These are phyloP conservation scores for Eptesicus fuscus DNA, from an alignment of 2,113 vertebrate genomes.

Conservation along the genomic window DNA sequence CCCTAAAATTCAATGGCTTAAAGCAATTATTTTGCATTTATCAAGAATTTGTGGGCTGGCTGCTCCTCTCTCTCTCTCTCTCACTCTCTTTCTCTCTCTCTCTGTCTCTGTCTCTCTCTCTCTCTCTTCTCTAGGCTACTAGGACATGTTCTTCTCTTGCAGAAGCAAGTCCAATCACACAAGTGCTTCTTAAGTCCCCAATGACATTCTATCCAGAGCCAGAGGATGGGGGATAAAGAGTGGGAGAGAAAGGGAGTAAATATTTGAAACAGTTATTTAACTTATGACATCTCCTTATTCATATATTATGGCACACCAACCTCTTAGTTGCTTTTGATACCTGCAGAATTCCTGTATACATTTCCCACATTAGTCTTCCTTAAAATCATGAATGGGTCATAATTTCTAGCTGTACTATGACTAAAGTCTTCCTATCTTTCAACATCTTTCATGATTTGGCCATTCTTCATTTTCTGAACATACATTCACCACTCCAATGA, in stretches of 20 bases:
- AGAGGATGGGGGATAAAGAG: accelerated
- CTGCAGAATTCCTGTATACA: background rate
- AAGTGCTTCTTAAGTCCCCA: background rate
- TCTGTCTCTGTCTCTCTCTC: background rate
- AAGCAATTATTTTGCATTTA: background rate
- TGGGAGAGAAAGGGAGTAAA: background rate
- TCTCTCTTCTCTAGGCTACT: background rate
- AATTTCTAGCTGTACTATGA: background rate
- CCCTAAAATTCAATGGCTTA: background rate
- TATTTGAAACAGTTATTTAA: background rate
- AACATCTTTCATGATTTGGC: background rate
- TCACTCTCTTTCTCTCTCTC: background rate
- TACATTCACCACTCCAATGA: background rate
- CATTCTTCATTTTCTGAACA: constrained; percentile 4
- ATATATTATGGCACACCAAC: background rate
- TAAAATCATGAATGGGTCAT: background rate
- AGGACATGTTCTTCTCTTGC: background rate
- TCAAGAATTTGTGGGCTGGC: background rate
- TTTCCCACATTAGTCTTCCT: background rate
- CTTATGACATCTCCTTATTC: background rate
- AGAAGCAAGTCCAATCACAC: background rate
- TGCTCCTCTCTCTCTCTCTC: background rate
- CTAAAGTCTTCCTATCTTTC: background rate
- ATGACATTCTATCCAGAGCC: background rate
- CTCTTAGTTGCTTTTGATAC: background rate